These are phyloP conservation scores for Drosophila anomelani DNA, from an alignment of 2,888 invertebrate genomes.

Conservation along the genomic window DNA sequence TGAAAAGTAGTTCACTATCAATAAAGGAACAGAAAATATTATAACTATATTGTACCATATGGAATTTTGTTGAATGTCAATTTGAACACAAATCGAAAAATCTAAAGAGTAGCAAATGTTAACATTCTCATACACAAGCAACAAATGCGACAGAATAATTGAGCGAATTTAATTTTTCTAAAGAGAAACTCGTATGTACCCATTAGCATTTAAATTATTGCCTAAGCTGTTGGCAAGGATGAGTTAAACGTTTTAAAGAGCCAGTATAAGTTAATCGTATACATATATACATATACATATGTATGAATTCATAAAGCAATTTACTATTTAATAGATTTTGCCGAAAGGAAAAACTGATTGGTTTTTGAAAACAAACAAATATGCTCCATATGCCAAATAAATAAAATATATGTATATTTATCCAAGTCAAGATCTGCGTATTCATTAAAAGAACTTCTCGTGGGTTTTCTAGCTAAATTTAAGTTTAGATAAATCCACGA, in stretches of 20 bases:
- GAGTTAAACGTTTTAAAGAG: conserved; percentile 43
- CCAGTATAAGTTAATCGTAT: conserved; percentile 48
- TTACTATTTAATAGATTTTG: conserved; percentile 74
- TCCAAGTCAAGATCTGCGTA: conserved; percentile 28
- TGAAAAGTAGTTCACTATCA: conserved; percentile 4
- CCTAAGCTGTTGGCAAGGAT: conserved; percentile 49
- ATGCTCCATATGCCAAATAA: conserved; percentile 70
- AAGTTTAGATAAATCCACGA: too few relatives aligned
- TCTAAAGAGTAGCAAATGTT: conserved; percentile 30
- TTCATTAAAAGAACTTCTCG: neutral
- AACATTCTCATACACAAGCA: conserved; percentile 35
- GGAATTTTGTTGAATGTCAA: conserved; percentile 49
- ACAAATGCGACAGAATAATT: conserved; percentile 45
- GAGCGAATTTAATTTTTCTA: conserved; percentile 73
- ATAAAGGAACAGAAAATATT: conserved; percentile 26
- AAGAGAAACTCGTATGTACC: conserved; percentile 43
- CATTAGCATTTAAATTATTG: conserved; percentile 34
- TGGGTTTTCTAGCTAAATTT: neutral
- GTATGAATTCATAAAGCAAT: conserved; percentile 68
- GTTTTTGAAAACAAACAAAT: conserved; percentile 47
- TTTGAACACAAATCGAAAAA: conserved; percentile 37
- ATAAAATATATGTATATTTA: conserved; percentile 59
- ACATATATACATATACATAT: conserved; percentile 37
- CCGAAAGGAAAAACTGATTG: conserved; percentile 45
- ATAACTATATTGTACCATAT: conserved; percentile 26